A percentile compares a stretch with the other conserved stretches of the same genome.
phyloP scores from a whole-genome alignment of 2,888 invertebrate genomes.

The Nomada ferruginata region DNA sequence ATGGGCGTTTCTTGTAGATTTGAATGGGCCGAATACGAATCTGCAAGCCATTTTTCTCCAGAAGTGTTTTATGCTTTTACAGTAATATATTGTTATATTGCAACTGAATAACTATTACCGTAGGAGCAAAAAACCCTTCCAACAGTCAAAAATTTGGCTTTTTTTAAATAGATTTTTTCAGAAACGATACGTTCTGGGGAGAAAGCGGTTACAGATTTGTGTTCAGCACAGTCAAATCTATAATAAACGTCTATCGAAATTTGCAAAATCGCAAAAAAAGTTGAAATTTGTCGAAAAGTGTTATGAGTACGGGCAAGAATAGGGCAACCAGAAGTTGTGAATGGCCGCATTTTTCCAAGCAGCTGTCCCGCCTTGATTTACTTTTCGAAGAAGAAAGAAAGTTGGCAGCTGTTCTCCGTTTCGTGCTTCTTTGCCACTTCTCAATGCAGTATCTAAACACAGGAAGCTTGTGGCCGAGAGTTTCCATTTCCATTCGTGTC shows the following conservation, averaged over 20 bases:
- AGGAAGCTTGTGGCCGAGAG: conserved; percentile 23
- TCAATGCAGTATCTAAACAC: conserved; percentile 44
- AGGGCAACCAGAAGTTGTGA: conserved; percentile 18
- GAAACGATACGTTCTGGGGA: not conserved
- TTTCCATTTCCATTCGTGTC: not conserved
- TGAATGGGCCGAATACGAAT: too few relatives aligned
- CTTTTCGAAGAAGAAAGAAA: conserved; percentile 42
- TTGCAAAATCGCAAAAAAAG: too few relatives aligned
- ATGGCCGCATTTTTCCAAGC: conserved; percentile 55
- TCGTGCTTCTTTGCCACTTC: conserved; percentile 33
- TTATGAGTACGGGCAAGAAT: not conserved
- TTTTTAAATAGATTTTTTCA: not conserved
- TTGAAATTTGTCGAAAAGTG: not conserved
- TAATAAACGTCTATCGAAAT: too few relatives aligned
- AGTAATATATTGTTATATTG: too few relatives aligned
- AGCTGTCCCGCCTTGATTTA: conserved; percentile 66
- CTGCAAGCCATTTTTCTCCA: too few relatives aligned
- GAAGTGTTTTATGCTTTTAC: too few relatives aligned
- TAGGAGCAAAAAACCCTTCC: too few relatives aligned
- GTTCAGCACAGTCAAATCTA: too few relatives aligned
- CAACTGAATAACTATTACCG: too few relatives aligned
- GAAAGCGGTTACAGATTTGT: too few relatives aligned
- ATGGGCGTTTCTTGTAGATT: too few relatives aligned
- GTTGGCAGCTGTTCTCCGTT: conserved; percentile 56
- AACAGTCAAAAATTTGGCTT: too few relatives aligned